A percentile compares a stretch with the other conserved stretches of the same genome.
Conservation (phyloP, 1,140 invertebrate genomes). For the Neuroterus valhalla region DNA sequence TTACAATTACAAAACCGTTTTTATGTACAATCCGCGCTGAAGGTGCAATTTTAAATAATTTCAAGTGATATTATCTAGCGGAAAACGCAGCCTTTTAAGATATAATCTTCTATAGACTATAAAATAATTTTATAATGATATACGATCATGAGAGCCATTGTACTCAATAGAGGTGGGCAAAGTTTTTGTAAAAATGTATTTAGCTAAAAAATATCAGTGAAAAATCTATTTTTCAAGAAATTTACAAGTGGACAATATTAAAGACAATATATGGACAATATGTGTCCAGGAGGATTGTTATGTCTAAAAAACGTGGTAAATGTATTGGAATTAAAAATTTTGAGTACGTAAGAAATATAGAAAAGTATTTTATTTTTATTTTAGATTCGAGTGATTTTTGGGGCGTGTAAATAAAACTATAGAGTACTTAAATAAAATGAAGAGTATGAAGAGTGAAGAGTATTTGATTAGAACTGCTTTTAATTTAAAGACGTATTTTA, state of each 20-base stretch:
- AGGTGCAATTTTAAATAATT: slow-evolving; percentile 23
- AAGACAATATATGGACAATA: not conserved
- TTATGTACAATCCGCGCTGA: slow-evolving; percentile 20
- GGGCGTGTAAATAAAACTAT: not conserved
- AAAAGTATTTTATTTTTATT: not conserved
- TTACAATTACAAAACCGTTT: slow-evolving; percentile 15
- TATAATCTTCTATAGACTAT: slow-evolving; percentile 12
- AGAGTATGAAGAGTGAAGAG: too few species aligned
- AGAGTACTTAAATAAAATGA: slow-evolving; percentile 18
- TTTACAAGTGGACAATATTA: not conserved
- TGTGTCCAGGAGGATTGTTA: too few species aligned
- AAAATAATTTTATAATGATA: not conserved
- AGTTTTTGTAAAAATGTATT: slow-evolving; percentile 6
- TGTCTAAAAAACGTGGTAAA: too few species aligned
- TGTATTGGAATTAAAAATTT: too few species aligned
- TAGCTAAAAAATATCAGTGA: not conserved
- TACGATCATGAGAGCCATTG: slow-evolving; percentile 9
- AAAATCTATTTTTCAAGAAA: not conserved
- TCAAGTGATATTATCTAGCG: slow-evolving; percentile 17
- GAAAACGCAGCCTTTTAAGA: not conserved
- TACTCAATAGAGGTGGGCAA: slow-evolving; percentile 11
- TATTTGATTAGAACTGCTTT: slow-evolving; percentile 11
- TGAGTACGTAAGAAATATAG: not conserved
- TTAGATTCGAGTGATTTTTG: not conserved
- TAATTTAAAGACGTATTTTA: not conserved